Percentiles rank a stretch among this genome's conserved stretches.
Conservation (phyloP, 2,113 vertebrate genomes). For the Stercorarius parasiticus region DNA sequence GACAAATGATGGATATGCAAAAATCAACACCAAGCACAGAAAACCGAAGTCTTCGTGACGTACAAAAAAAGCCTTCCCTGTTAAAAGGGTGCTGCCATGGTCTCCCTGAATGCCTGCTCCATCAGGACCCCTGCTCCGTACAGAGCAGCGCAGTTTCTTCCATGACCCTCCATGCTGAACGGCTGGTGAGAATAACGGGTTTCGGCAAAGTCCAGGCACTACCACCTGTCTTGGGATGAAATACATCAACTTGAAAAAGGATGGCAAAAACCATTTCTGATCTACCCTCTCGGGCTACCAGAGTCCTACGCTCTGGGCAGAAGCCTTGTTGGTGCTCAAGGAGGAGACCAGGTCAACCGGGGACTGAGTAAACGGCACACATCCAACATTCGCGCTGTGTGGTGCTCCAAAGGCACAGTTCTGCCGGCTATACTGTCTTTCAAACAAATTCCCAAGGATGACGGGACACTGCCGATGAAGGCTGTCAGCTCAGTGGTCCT, state of each 20-base stretch:
- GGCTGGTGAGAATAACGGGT: not conserved
- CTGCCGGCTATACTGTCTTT: not conserved
- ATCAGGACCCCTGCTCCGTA: not conserved
- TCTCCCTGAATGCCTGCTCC: not conserved
- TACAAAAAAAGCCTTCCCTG: not conserved
- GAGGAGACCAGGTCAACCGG: not conserved
- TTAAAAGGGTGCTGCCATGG: not conserved
- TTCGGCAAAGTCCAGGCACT: not conserved
- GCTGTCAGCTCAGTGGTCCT: constrained; percentile 8
- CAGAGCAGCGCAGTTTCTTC: not conserved
- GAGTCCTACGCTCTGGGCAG: not conserved
- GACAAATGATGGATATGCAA: not conserved
- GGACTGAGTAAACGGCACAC: not conserved
- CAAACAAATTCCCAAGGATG: not conserved
- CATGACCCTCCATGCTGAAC: not conserved
- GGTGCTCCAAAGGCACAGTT: not conserved
- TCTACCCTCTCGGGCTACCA: not conserved
- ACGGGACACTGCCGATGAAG: not conserved
- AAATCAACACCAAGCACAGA: not conserved
- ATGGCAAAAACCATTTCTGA: not conserved
- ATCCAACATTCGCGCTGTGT: not conserved
- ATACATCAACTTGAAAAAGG: not conserved
- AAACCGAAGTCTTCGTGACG: not conserved
- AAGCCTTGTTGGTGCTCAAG: not conserved
- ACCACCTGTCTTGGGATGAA: not conserved